A percentile compares a stretch with the other conserved stretches of the same genome.
phyloP scores from a whole-genome alignment of 1,140 invertebrate genomes.

The Drosophila pseudoobscura region DNA sequence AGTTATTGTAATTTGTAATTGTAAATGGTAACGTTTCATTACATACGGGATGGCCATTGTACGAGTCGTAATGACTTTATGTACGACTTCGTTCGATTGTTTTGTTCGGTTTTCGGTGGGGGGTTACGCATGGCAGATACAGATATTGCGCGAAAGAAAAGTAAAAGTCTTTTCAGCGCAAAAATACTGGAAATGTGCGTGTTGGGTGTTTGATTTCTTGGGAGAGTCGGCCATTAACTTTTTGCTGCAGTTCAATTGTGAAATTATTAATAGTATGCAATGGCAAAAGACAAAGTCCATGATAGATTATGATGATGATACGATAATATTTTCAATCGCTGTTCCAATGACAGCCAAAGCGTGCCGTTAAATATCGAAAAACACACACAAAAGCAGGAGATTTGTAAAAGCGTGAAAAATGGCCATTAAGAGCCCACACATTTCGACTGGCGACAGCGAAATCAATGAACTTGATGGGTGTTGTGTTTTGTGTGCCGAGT shows the following conservation, averaged over 20 bases:
- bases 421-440: constrained; percentile 41
- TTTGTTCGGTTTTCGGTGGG: too few species aligned
- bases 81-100: constrained; percentile 7
- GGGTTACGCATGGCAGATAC: constrained; percentile 58
- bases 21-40: constrained; percentile 28
- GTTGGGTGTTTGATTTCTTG: constrained; percentile 51
- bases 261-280: constrained; percentile 26
- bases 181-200: constrained; percentile 59
- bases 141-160: constrained; percentile 40
- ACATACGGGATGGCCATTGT: constrained; percentile 39
- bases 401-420: constrained; percentile 67
- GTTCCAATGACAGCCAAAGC: constrained; percentile 13
- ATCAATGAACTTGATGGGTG: constrained; percentile 68
- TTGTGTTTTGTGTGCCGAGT: constrained; percentile 51
- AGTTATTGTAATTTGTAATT: constrained; percentile 13
- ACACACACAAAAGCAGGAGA: constrained; percentile 22
- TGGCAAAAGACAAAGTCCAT: constrained; percentile 4
- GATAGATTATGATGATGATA: constrained; percentile 19
- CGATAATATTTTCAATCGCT: constrained; percentile 1
- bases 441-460: constrained; percentile 31
- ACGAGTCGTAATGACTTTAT: constrained; percentile 10
- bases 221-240: constrained; percentile 44
- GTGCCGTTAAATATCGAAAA: constrained; percentile 21
- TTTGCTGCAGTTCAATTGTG: constrained; percentile 20
- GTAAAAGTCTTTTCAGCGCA: constrained; percentile 60